A percentile compares a stretch with the other conserved stretches of the same genome.
phyloP scores from a whole-genome alignment of 2,113 vertebrate genomes.

The Pycnonotus jocosus region DNA sequence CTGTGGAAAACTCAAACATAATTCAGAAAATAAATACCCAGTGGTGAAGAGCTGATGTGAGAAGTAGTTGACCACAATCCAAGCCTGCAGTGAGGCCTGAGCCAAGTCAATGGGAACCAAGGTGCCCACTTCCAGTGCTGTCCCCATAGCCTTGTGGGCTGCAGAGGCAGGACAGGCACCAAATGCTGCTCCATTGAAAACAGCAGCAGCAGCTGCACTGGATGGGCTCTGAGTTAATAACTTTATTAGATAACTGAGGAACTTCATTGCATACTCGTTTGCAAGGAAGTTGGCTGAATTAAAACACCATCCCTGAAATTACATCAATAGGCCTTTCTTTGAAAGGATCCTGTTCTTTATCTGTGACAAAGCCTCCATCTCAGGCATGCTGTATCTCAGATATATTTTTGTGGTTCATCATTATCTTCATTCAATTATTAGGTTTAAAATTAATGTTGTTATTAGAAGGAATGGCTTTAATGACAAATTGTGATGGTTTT shows the following conservation, averaged over 20 bases:
- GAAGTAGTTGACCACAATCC: background rate
- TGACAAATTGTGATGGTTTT: constrained; percentile 40
- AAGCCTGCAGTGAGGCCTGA: background rate
- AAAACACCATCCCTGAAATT: background rate
- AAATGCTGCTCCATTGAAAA: background rate
- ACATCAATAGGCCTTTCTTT: background rate
- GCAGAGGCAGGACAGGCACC: background rate
- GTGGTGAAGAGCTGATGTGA: rapidly evolving
- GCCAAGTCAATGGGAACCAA: rapidly evolving
- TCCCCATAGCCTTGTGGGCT: rapidly evolving
- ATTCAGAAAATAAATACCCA: background rate
- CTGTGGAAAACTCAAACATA: background rate
- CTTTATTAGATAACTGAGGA: background rate
- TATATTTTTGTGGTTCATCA: background rate
- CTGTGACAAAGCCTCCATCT: background rate
- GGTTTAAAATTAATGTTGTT: constrained; percentile 39
- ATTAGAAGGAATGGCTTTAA: constrained; percentile 44
- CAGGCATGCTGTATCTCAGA: background rate
- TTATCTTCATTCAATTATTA: background rate
- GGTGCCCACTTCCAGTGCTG: background rate
- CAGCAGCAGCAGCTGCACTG: background rate
- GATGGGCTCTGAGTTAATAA: background rate
- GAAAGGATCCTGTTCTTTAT: background rate
- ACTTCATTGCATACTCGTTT: background rate
- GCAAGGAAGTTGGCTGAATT: background rate